A percentile compares a stretch with the other conserved stretches of the same genome.
Conservation (phyloP, 2,797 vertebrate genomes). For the Clarias platycephalus region DNA sequence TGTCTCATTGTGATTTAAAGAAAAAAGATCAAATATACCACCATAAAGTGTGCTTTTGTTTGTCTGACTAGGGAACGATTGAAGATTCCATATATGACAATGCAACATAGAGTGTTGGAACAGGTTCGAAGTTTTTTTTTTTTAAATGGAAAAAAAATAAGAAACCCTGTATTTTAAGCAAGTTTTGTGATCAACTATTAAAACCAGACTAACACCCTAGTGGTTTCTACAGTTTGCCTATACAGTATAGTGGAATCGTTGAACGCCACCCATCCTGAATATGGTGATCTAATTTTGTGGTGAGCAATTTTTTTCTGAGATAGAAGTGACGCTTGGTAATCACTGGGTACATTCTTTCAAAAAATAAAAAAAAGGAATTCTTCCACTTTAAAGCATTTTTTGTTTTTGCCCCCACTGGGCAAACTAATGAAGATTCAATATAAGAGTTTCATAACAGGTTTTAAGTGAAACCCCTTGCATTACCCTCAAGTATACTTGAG, state of each 20-base stretch:
- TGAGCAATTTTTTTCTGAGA: background rate
- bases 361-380: background rate
- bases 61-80: background rate
- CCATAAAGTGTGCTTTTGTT: background rate
- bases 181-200: background rate
- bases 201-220: background rate
- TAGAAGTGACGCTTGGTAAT: background rate
- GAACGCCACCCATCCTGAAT: background rate
- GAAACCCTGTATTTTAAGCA: background rate
- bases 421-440: background rate
- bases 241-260: background rate
- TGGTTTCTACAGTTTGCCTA: background rate
- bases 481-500: no score
- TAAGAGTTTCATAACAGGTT: slow-evolving; percentile 7
- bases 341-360: background rate
- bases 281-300: no score
- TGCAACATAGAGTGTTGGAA: background rate
- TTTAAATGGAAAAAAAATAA: background rate
- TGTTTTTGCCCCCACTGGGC: background rate
- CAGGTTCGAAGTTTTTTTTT: background rate
- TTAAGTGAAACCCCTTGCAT: background rate
- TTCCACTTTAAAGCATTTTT: background rate
- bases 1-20: background rate
- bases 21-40: background rate
- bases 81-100: background rate